A percentile compares a stretch with the other conserved stretches of the same genome.
Conservation (phyloP, 1,140 invertebrate genomes). For the Drosophila miranda region DNA sequence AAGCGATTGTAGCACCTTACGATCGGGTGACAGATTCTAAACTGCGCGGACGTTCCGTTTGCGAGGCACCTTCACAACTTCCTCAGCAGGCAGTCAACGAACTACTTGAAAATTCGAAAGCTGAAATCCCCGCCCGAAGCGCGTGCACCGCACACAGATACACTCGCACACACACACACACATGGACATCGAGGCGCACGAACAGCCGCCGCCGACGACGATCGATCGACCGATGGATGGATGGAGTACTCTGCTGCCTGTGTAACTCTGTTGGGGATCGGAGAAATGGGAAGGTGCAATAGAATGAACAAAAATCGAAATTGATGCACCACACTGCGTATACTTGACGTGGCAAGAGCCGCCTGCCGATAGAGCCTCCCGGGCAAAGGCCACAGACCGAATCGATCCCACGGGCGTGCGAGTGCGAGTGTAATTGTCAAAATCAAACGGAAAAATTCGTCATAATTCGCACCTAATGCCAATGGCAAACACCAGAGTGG, state of each 20-base stretch:
- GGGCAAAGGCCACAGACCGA: neutral
- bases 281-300: conserved; percentile 7
- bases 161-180: conserved; percentile 5
- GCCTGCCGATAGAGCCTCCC: no score
- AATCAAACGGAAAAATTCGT: conserved; percentile 45
- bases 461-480: conserved; percentile 70
- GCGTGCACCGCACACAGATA: conserved; percentile 58
- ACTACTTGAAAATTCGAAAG: conserved; percentile 81
- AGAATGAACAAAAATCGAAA: conserved; percentile 1
- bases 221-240: conserved; percentile 58
- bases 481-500: conserved; percentile 44
- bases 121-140: conserved; percentile 69
- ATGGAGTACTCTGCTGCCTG: no score
- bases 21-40: conserved; percentile 67
- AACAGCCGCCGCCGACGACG: conserved; percentile 24
- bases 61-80: conserved; percentile 76
- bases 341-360: conserved; percentile 26
- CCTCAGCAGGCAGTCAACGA: conserved; percentile 72
- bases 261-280: no score
- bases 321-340: conserved; percentile 54
- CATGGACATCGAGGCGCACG: conserved; percentile 40
- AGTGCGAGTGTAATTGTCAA: conserved; percentile 11
- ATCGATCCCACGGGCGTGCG: conserved; percentile 16
- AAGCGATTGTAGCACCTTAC: conserved; percentile 60
- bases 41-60: conserved; percentile 64